Conservation (phyloP, 2,888 invertebrate genomes). For the Lasioglossum vierecki region DNA sequence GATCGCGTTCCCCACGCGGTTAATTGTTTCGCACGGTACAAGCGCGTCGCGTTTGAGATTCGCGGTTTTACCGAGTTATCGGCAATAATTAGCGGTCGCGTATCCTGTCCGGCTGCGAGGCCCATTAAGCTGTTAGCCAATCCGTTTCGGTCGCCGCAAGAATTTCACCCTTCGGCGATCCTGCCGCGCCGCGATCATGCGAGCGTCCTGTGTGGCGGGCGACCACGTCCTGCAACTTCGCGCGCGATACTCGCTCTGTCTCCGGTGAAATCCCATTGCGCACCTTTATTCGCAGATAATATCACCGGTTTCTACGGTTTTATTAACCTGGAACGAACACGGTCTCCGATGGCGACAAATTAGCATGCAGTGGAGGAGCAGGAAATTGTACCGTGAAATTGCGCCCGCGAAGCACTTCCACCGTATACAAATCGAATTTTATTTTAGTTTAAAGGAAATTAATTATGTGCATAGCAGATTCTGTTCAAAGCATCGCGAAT, state of each 20-base stretch:
- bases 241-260: not conserved
- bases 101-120: not conserved
- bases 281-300: not conserved
- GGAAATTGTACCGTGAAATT: not conserved
- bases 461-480: too few species aligned
- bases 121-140: slow-evolving; percentile 46
- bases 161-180: slow-evolving; percentile 46
- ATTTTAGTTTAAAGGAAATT: too few species aligned
- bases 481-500: too few species aligned
- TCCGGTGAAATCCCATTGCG: not conserved
- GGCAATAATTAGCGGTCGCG: slow-evolving; percentile 53
- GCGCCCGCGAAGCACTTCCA: not conserved
- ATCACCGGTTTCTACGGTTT: not conserved
- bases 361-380: not conserved
- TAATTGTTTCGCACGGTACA: slow-evolving; percentile 58
- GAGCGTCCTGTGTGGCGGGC: slow-evolving; percentile 31
- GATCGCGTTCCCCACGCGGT: slow-evolving; percentile 13
- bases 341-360: not conserved
- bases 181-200: slow-evolving; percentile 16
- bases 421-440: too few species aligned
- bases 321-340: not conserved
- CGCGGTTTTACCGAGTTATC: slow-evolving; percentile 39
- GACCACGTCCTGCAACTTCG: not conserved
- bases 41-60: not conserved
- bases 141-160: slow-evolving; percentile 43